Evolutionary conservation across 2,113 vertebrate species (phyloP).

Genomic region (Alaudala cheleensis): DNA sequence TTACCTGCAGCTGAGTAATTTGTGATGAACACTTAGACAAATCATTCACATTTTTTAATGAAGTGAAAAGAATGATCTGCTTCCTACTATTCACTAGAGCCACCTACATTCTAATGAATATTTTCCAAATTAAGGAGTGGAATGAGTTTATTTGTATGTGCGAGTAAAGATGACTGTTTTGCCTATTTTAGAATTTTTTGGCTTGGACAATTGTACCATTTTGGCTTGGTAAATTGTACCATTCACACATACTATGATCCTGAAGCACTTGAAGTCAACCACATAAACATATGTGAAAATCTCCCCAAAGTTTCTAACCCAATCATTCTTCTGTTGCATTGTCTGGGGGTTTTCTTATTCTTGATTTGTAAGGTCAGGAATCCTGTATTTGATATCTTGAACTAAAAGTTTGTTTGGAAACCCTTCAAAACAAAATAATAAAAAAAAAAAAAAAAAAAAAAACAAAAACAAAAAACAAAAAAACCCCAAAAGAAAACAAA

Average conservation of each 20-base stretch:
- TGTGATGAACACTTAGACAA: not conserved
- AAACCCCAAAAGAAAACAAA: not conserved
- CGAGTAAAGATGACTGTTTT: not conserved
- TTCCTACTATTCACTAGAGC: not conserved
- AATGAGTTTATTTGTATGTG: not conserved
- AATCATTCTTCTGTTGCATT: not conserved
- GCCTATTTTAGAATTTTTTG: not conserved
- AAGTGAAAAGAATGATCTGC: not conserved
- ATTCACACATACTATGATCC: not conserved
- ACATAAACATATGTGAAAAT: not conserved
- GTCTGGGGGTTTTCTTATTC: not conserved
- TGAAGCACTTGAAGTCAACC: not conserved
- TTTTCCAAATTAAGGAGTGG: not conserved
- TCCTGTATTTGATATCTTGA: not conserved
- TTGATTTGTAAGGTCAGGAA: not conserved
- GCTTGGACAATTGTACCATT: not conserved
- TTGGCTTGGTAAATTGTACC: not conserved
- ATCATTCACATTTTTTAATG: not conserved
- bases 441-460: accelerated
- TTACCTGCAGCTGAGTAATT: accelerated
- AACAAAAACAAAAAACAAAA: not conserved
- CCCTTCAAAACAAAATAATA: not conserved
- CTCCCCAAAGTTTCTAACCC: not conserved
- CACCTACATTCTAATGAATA: not conserved
- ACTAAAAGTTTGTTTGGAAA: not conserved